Evolutionary conservation across 2,888 invertebrate genomes (phyloP), one percentile per base, ranked within the genome.

Genomic region (Pseudococcus jackbeardsleyi): DNA sequence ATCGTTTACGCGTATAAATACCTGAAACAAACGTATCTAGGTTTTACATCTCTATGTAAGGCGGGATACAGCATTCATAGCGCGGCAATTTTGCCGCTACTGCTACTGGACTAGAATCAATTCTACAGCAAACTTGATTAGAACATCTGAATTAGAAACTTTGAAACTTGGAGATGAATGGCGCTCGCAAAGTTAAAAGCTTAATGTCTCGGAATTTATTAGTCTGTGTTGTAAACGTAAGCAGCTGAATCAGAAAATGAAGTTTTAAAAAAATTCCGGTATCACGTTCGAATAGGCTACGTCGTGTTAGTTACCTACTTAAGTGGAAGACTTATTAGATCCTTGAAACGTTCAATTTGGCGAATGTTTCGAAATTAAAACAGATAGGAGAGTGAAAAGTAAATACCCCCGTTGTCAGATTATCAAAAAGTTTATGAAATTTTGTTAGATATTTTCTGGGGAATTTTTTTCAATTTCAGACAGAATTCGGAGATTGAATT

Each of bases 131-230:
- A 59, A 19, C 19, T 59, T 59, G 59, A 59, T 59, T 59, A 59
- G 59, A 59, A 59, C 59, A 59, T 59, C 19, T 59, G 59, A 59
- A 59, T 59, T 59, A 59, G 59, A 59, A 59, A 59, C 59, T 59
- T 59, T 59, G 59, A 59, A 59, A 59, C 59, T 59, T 59, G 59
- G 7, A 59, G 59, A 59, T 59, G 59, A 59, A 59, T 59, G 59
- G 19, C n/a, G 19, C 59, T 59, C 59, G 59, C 59, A 59, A 59
- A 59, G 59, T 59, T 59, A 33, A 6, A 59, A 59, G 19, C 59
- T 59, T 59, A 59, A 59, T 59, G 59, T 59, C 19, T 59, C 19
- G 59, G 59, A 59, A 59, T 59, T 59, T 59, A 59, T 59, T 59
- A 59, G 59, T 59, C 59, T 59, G 59, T 19, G 19, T 59, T 19